Evolutionary conservation across 2,888 invertebrate genomes (phyloP).

Genomic region (Sepioteuthis lessoniana): DNA sequence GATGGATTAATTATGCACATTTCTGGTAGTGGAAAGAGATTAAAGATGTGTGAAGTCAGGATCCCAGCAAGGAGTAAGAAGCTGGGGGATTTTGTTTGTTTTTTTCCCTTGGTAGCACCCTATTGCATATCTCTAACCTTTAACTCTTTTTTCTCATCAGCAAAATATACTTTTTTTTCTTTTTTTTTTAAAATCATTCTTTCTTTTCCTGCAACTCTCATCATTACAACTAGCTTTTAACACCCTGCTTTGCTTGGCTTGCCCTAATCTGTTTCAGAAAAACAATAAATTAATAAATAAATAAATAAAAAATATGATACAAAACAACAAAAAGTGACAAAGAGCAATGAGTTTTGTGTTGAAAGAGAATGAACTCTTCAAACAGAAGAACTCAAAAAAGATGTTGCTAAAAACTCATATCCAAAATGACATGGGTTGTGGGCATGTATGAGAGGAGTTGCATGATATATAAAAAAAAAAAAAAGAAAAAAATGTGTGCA

Average conservation of each 20-base stretch:
- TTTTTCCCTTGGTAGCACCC: neutral
- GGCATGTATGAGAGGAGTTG: too few relatives aligned
- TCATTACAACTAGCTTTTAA: neutral
- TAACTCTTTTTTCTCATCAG: neutral
- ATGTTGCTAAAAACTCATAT: too few relatives aligned
- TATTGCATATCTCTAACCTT: neutral
- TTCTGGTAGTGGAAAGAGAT: slow-evolving; percentile 2
- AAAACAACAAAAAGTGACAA: too few relatives aligned
- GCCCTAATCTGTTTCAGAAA: neutral
- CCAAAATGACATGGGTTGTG: too few relatives aligned
- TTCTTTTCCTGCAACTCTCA: neutral
- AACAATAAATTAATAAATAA: too few relatives aligned
- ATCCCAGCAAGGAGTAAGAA: neutral
- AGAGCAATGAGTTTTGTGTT: too few relatives aligned
- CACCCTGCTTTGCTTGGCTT: neutral
- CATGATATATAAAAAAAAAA: too few relatives aligned
- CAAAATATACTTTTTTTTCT: neutral
- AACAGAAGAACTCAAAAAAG: too few relatives aligned
- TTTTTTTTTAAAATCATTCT: neutral
- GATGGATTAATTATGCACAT: slow-evolving; percentile 23
- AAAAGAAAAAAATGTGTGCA: too few relatives aligned
- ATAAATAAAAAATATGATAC: too few relatives aligned
- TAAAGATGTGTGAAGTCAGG: neutral
- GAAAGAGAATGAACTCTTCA: too few relatives aligned
- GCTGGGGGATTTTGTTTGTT: neutral